Base-by-base conservation (phyloP, 2,888 invertebrate species). In the Calameuta pallipes region DNA sequence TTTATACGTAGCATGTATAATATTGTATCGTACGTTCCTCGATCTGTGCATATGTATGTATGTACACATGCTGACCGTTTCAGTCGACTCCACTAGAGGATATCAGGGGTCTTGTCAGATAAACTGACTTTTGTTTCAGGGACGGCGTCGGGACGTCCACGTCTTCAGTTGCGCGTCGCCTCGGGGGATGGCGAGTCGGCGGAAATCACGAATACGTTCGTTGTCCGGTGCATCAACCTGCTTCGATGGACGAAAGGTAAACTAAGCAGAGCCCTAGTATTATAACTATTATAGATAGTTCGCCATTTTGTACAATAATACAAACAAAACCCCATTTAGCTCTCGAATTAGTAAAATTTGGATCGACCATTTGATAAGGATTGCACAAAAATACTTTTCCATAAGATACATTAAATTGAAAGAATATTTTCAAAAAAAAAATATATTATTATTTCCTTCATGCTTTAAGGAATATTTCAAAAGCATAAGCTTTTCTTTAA, bases 221-320 rank as follows among this genome's bases (percentile, higher is more conserved):
- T 78, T 90, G 90, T 81, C 91, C 91, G n/a, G 84, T 90, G 41
- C 87, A 88, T 82, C 90, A 91, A 74, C 89, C 90, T 77, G 85
- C 88, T 85, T 90, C 90, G 82, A 85, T 90, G 83, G 91, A 91
- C 78, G 91, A 91, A 82, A 88, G 91, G 91, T 90, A 85, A 87
- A 41, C 41, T 0, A 41, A 41, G 15, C 13, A 41, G 23, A 41
- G 15, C 41, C 71, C 31, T 11, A n/a, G 4, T 4, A 33, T 33
- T 33, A 33, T 33, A 11, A 15, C 3, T 31, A 33, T 33, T 33
- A 33, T 33, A 15, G 11, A 68, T n/a, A 36, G 30, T 74, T 75
- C 30, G 36, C 36, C 36, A 75, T 35, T 69, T 35, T 75, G 13
- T 34, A 74, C 23, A 74, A 56, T 15, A 33, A 56, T 15, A 35